Evolutionary conservation across 2,888 invertebrate genomes (phyloP).

Genomic region (Drosophila demipolita): DNA sequence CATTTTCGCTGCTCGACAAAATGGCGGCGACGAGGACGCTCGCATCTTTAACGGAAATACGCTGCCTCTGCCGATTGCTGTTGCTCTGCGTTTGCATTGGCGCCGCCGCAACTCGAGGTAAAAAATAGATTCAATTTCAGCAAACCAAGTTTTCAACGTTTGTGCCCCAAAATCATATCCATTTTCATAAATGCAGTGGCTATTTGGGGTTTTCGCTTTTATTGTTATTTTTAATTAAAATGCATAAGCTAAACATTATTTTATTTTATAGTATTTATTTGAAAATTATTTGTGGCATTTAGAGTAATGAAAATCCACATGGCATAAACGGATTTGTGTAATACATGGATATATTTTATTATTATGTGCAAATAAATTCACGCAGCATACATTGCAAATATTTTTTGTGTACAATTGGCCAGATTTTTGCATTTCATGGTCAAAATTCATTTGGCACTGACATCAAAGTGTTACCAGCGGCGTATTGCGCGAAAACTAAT

Average conservation of each 20-base stretch:
- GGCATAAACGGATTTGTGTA: slow-evolving; percentile 1
- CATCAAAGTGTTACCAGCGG: slow-evolving; percentile 57
- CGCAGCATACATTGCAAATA: background rate
- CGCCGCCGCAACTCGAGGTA: slow-evolving; percentile 73
- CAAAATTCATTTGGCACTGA: slow-evolving; percentile 21
- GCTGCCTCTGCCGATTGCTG: slow-evolving; percentile 63
- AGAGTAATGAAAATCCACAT: background rate
- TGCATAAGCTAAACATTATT: background rate
- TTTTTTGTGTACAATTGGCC: background rate
- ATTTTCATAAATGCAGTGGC: background rate
- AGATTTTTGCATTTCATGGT: slow-evolving; percentile 8
- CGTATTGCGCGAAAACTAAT: slow-evolving; percentile 66
- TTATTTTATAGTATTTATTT: background rate
- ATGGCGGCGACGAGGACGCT: slow-evolving; percentile 72
- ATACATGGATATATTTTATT: background rate
- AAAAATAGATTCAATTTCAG: slow-evolving; percentile 57
- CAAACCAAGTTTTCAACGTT: slow-evolving; percentile 20
- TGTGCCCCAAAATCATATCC: background rate
- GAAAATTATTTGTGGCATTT: background rate
- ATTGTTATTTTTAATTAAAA: background rate
- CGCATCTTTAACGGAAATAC: slow-evolving; percentile 55
- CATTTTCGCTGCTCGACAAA: slow-evolving; percentile 75
- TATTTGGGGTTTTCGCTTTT: background rate
- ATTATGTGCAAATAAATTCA: background rate
- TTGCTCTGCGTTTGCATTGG: slow-evolving; percentile 69